Evolutionary conservation across 2,888 invertebrate species (phyloP).

Genomic region (Chymomyza procnemis): DNA sequence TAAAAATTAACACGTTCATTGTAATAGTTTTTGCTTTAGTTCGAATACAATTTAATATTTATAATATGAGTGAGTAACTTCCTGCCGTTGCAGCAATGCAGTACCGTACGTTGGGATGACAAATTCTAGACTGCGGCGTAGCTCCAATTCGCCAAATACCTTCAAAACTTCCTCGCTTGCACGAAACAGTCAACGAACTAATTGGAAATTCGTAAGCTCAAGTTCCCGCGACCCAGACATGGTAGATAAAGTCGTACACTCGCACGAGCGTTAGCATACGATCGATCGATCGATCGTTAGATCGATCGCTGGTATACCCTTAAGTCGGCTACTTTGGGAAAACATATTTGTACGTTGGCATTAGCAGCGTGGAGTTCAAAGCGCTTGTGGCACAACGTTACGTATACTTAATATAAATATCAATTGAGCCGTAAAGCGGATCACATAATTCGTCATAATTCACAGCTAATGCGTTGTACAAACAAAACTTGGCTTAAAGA

Average conservation of each 20-base stretch:
- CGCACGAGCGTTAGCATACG: conserved; percentile 45
- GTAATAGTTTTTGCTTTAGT: conserved; percentile 22
- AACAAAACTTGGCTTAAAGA: conserved; percentile 28
- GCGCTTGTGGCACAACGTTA: conserved; percentile 34
- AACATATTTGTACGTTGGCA: conserved; percentile 42
- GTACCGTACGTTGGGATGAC: conserved; percentile 53
- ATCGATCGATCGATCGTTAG: conserved; percentile 54
- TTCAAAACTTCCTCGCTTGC: conserved; percentile 64
- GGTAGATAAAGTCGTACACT: conserved; percentile 24
- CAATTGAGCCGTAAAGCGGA: conserved; percentile 25
- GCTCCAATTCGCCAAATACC: conserved; percentile 51
- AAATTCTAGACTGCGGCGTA: conserved; percentile 63
- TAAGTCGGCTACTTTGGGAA: conserved; percentile 39
- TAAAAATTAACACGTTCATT: conserved; percentile 35
- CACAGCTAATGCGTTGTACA: conserved; percentile 49
- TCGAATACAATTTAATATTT: neutral
- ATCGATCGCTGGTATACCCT: conserved; percentile 33
- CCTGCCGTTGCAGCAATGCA: conserved; percentile 23
- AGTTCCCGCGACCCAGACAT: conserved; percentile 52
- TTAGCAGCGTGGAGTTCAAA: conserved; percentile 11
- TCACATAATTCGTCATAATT: conserved; percentile 57
- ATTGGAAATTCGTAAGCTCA: conserved; percentile 68
- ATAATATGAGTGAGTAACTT: neutral
- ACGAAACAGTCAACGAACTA: conserved; percentile 65
- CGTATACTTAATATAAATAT: conserved; percentile 50